Evolutionary conservation across 1,140 invertebrate genomes (phyloP), one percentile per base, ranked within the genome.

Genomic region (Pseudomyrmex pallidus): DNA sequence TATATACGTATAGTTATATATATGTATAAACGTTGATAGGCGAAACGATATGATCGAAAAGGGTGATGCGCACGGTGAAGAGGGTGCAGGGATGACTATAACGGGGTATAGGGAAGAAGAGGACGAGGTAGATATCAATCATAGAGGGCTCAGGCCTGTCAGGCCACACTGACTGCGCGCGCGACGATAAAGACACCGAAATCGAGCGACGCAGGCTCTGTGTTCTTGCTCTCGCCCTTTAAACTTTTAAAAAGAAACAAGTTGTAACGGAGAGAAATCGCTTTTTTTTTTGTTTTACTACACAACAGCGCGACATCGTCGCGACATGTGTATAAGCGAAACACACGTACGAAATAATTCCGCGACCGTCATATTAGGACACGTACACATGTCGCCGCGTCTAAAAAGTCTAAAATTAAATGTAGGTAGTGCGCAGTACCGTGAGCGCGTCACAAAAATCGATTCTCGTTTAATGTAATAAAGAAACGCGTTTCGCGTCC

Each of bases 61-160:
- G 86, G 86, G 74, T 52, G 73, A 87, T 77, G 35, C 74, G 80
- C 59, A 25, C 64, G 62, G n/a, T 50, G 70, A 56, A 64, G 57
- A 77, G 72, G 63, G 56, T 67, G 25, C 10, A 52, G 62, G 67
- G 35, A 22, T 25, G 68, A 59, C 57, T 85, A 22, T 78, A 66
- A 62, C 70, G 68, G 17, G 62, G 44, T 54, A 70, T 44, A 25
- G 20, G 5, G 20, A 10, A 64, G 56, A 59, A 82, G 86, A 82
- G 86, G 70, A 73, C 74, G 68, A 63, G 83, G 61, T 83, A 83
- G 78, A 88, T 90, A 90, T 90, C 89, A 90, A 90, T 90, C 89
- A 90, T 90, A 83, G 83, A 67, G 64, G 89, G 88, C 85, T 90
- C 85, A 90, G 61, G 77, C 57, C 86, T 90, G 89, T 90, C 89